These are phyloP conservation scores for Ctenodactylus gundi DNA, from an alignment of 2,113 vertebrate genomes.

Conservation along the genomic window DNA sequence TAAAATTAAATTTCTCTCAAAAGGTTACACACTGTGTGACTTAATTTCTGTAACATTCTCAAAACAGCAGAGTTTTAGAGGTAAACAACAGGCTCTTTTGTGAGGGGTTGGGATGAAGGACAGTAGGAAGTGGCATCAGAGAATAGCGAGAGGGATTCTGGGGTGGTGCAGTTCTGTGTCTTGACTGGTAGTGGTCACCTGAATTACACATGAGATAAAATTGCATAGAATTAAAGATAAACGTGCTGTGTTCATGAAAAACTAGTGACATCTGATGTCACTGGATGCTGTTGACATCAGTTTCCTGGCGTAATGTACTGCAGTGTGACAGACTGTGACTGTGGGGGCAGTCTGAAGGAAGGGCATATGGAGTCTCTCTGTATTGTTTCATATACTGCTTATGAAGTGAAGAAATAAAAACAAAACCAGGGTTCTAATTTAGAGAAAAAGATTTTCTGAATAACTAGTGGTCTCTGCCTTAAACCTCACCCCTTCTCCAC, in stretches of 20 bases:
- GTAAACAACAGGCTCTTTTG: neutral
- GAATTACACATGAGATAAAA: neutral
- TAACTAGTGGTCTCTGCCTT: neutral
- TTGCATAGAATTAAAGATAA: neutral
- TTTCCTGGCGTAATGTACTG: neutral
- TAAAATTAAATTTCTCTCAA: conserved; percentile 11
- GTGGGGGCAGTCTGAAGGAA: neutral
- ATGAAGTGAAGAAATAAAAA: neutral
- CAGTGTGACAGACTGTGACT: neutral
- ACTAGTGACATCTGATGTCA: neutral
- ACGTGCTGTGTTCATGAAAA: neutral
- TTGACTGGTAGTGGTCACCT: neutral
- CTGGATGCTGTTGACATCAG: neutral
- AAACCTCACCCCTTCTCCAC: neutral
- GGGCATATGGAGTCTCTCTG: neutral
- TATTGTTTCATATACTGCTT: neutral
- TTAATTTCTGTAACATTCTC: neutral
- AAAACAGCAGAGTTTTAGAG: neutral
- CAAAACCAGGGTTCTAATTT: neutral
- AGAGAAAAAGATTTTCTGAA: neutral
- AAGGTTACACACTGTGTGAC: neutral
- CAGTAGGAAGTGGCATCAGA: neutral
- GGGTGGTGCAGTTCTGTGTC: neutral
- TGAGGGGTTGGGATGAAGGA: neutral
- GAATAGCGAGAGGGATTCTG: neutral